Percentiles rank a stretch among this genome's conserved stretches.
Conservation (phyloP, 2,888 invertebrate genomes). For the Xestia rhomboidea region DNA sequence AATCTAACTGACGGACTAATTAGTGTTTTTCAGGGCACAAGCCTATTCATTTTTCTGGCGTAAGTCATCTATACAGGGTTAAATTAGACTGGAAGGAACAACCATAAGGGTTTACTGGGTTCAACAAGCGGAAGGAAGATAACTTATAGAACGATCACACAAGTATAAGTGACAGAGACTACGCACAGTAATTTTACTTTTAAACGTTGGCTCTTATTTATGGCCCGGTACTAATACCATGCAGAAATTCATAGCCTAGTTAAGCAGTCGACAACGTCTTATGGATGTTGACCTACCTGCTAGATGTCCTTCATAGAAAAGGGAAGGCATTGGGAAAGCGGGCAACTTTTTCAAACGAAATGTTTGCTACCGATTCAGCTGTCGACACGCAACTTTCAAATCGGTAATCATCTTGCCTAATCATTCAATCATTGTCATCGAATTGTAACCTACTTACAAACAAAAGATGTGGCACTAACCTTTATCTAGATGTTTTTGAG, state of each 20-base stretch:
- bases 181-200: not conserved
- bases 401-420: conserved; percentile 41
- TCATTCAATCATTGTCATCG: conserved; percentile 38
- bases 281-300: not conserved
- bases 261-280: not conserved
- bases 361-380: not conserved
- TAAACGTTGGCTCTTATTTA: not conserved
- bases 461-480: conserved; percentile 71
- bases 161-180: not conserved
- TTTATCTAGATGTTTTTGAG: conserved; percentile 82
- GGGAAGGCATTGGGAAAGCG: not conserved
- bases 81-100: not conserved
- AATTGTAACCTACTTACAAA: conserved; percentile 41
- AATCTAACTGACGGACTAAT: too few species aligned
- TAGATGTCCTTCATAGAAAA: not conserved
- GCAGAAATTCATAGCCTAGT: not conserved
- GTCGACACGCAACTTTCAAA: conserved; percentile 28
- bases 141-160: not conserved
- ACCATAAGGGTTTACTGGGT: not conserved
- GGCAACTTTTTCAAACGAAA: not conserved
- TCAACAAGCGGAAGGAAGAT: not conserved
- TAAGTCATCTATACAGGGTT: conserved; percentile 9
- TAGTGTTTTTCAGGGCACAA: too few species aligned
- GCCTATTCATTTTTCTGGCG: not conserved
- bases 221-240: not conserved